Evolutionary conservation across 92 coral and sea anemone genomes (phyloP).

Genomic region (Zoanthus solanderi): DNA sequence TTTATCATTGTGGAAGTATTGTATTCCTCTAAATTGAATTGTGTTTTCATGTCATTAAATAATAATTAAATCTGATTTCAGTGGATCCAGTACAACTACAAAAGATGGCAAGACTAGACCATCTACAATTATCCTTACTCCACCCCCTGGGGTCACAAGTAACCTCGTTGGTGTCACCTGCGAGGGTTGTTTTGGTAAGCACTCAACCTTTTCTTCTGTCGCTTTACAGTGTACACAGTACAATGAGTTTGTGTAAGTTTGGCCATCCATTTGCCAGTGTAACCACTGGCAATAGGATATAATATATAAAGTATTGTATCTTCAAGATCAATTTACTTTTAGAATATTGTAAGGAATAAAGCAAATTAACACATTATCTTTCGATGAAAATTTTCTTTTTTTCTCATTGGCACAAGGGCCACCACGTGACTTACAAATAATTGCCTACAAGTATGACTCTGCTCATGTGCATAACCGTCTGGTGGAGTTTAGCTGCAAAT

Average conservation of each 20-base stretch:
- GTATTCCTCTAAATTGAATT: neutral
- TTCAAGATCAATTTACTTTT: too few species aligned
- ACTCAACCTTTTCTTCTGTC: neutral
- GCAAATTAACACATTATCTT: too few species aligned
- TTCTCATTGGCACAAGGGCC: too few species aligned
- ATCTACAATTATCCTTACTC: conserved; percentile 89
- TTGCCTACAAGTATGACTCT: too few species aligned
- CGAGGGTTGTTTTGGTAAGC: conserved; percentile 97
- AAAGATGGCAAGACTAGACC: conserved; percentile 96
- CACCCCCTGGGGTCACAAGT: conserved; percentile 97
- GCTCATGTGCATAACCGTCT: too few species aligned
- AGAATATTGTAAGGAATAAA: too few species aligned
- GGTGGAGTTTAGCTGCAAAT: too few species aligned
- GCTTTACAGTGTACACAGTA: neutral
- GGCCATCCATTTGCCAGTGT: too few species aligned
- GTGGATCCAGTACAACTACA: conserved; percentile 80
- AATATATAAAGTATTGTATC: too few species aligned
- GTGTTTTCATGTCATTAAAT: neutral
- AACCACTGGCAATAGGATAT: too few species aligned
- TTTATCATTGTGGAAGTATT: conserved; percentile 9
- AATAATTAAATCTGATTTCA: neutral
- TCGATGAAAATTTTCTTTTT: too few species aligned
- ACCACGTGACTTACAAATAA: too few species aligned
- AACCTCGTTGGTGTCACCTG: conserved; percentile 93
- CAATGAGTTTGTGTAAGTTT: neutral